Conservation (phyloP, 2,113 vertebrate species). For the Origma solitaria region DNA sequence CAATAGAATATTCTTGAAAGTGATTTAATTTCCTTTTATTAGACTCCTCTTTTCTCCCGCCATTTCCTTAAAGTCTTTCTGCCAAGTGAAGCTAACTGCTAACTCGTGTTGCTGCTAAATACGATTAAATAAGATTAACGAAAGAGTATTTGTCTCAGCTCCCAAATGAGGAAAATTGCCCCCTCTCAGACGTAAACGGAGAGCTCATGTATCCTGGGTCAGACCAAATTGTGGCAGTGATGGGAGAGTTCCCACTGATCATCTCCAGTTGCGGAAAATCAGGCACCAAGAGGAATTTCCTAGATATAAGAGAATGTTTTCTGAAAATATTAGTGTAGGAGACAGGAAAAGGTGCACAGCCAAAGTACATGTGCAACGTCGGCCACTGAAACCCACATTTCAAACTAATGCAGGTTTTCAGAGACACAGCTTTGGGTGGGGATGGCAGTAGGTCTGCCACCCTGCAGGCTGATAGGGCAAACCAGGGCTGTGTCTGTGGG, state of each 20-base stretch:
- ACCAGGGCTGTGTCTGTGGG: neutral
- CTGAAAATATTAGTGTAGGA: neutral
- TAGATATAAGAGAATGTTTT: neutral
- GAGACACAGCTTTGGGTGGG: neutral
- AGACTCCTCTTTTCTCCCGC: neutral
- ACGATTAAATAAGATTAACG: neutral
- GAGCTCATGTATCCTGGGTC: neutral
- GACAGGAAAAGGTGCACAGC: neutral
- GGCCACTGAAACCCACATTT: neutral
- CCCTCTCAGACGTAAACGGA: slow-evolving; percentile 2
- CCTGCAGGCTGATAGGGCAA: neutral
- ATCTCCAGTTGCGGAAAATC: neutral
- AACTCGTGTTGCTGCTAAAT: slow-evolving; percentile 6
- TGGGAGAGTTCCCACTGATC: neutral
- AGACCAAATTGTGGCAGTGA: neutral
- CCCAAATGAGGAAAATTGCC: neutral
- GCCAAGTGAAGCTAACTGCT: slow-evolving; percentile 17
- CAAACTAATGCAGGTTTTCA: neutral
- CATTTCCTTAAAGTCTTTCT: slow-evolving; percentile 19
- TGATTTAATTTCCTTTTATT: slow-evolving; percentile 23
- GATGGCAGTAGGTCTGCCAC: neutral
- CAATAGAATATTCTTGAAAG: slow-evolving; percentile 31
- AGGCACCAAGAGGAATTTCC: neutral
- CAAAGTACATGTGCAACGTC: fast-evolving
- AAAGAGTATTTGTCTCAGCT: neutral